Evolutionary conservation across 2,797 vertebrate genomes (phyloP), one percentile per base, ranked within the genome.

Genomic region (Kryptolebias ocellatus): DNA sequence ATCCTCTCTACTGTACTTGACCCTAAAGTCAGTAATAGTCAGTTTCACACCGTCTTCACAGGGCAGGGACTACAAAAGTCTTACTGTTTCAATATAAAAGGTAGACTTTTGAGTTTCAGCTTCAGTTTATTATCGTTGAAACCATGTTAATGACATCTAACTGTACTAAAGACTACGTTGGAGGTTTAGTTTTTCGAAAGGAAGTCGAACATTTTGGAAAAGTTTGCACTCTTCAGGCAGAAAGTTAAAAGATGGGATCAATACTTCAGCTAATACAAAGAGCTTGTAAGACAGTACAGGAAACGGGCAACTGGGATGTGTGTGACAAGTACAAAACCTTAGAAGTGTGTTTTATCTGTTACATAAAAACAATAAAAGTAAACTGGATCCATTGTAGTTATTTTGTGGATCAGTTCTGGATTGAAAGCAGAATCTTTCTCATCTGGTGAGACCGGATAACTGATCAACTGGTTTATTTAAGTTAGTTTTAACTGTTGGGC

Each of bases 1-100:
- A 81, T 91, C 87, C 85, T 56, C 39, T 80, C 69, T 86, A 83
- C 73, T 87, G 81, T 80, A 81, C 79, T 74, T 79, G 79, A 72
- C 73, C 67, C 71, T 58, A 63, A 81, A 87, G 75, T 80, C 74
- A 74, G 20, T 80, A 74, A 76, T 67, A 81, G 51, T 64, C 37
- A 6, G 51, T 50, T 56, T 78, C 47, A 70, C 17, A 70, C 50
- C 60, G 39, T 42, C 31, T 28, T 18, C 14, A 53, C 6, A 73
- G 55, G 55, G 53, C 64, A 71, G 53, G 28, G 52, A 50, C 53
- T 63, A 53, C 3, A 39, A 62, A 42, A 37, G 56, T 53, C 44
- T 60, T 28, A 49, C 11, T 2, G 17, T 53, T 8, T 31, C 15
- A 18, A 12, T 6, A 6, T 47, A 4, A 24, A 34, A 37, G 29